Conservation (phyloP, 1,140 invertebrate species). For the Laodelphax striatellus region DNA sequence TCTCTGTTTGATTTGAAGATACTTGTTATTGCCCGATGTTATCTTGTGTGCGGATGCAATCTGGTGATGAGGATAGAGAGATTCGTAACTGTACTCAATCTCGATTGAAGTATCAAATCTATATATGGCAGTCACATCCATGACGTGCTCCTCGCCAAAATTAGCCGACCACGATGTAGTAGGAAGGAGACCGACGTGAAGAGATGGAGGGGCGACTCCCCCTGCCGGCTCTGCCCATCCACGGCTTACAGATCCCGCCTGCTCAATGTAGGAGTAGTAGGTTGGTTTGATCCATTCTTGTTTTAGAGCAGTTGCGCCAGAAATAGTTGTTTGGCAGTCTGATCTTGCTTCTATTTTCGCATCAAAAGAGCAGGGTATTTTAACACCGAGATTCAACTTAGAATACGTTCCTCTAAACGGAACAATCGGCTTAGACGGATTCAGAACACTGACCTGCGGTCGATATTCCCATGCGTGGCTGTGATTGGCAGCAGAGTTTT, state of each 20-base stretch:
- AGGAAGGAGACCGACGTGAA: not conserved
- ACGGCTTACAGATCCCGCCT: not conserved
- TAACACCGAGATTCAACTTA: not conserved
- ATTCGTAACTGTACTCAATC: not conserved
- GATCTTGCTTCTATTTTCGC: not conserved
- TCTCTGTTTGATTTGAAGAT: too few relatives aligned
- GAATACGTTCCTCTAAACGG: not conserved
- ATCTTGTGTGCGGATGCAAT: not conserved
- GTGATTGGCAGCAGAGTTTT: not conserved
- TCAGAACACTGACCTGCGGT: not conserved
- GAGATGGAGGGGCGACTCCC: not conserved
- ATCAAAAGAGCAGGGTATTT: not conserved
- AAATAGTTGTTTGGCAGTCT: not conserved
- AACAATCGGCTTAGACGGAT: not conserved
- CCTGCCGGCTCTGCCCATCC: not conserved
- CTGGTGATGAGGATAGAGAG: not conserved
- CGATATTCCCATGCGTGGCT: not conserved
- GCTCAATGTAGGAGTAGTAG: not conserved
- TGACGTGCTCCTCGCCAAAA: not conserved
- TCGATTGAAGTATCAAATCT: not conserved
- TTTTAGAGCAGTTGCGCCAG: not conserved
- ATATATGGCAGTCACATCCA: not conserved
- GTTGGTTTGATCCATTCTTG: too few relatives aligned
- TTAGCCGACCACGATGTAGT: not conserved
- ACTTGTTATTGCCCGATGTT: not conserved